A percentile compares a stretch with the other conserved stretches of the same genome.
Evolutionary conservation across 2,888 invertebrate genomes (phyloP).

Genomic region (Lasioglossum malachurum): DNA sequence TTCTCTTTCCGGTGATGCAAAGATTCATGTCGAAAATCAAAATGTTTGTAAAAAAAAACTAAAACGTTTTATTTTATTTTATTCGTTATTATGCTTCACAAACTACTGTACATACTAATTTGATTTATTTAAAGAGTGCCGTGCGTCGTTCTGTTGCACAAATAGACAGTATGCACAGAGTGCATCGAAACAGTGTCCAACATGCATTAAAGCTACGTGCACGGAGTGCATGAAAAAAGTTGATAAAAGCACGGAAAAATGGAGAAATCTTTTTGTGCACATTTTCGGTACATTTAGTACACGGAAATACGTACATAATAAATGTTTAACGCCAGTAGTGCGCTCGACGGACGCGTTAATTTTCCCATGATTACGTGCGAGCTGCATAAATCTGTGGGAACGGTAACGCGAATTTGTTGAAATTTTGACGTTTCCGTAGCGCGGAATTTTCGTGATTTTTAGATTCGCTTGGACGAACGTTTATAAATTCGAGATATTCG

Average conservation of each 20-base stretch:
- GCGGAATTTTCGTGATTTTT: not conserved
- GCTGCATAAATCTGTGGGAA: not conserved
- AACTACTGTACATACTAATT: not conserved
- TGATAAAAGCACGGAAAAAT: not conserved
- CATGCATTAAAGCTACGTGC: not conserved
- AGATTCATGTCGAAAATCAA: not conserved
- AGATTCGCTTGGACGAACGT: too few relatives aligned
- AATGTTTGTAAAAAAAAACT: not conserved
- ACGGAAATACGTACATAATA: not conserved
- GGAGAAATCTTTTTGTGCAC: not conserved
- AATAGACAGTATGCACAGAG: too few relatives aligned
- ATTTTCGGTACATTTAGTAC: not conserved
- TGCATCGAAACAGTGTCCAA: not conserved
- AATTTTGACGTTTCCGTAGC: not conserved
- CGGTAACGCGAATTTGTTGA: not conserved
- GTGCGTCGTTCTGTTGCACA: not conserved
- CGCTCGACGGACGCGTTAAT: not conserved
- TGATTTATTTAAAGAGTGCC: not conserved
- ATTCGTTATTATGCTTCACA: not conserved
- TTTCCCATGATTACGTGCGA: not conserved
- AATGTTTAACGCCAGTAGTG: not conserved
- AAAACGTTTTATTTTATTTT: too few relatives aligned
- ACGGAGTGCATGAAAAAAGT: not conserved
- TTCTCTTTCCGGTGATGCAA: not conserved
- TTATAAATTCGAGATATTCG: not conserved